Percentiles rank a stretch among this genome's conserved stretches.
phyloP scores from a whole-genome alignment of 2,888 invertebrate genomes.

The Lucinisca nassula region DNA sequence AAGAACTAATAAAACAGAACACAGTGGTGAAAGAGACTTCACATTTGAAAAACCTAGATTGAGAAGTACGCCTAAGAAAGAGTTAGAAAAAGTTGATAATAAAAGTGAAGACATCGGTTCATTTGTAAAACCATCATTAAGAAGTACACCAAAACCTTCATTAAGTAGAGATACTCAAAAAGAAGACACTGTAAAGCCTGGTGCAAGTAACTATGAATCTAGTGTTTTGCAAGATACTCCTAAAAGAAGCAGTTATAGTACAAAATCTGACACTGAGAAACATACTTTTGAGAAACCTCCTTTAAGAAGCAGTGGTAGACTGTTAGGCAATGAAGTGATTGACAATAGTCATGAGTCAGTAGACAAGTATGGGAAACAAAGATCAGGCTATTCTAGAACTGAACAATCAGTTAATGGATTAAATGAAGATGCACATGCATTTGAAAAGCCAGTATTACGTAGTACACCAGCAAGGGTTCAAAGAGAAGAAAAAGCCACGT shows the following conservation, averaged over 20 bases:
- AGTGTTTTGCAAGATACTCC: neutral
- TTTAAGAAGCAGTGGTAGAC: constrained; percentile 35
- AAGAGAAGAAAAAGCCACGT: neutral
- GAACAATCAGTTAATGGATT: constrained; percentile 20
- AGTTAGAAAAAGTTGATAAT: constrained; percentile 19
- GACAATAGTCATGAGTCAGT: neutral
- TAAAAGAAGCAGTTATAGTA: neutral
- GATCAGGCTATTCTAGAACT: neutral
- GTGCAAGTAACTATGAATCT: neutral
- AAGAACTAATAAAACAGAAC: neutral
- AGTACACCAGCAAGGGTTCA: constrained; percentile 24
- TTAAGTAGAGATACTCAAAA: neutral
- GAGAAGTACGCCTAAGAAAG: constrained; percentile 52
- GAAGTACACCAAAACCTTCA: constrained; percentile 57
- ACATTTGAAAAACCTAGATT: constrained; percentile 29
- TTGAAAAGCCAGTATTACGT: constrained; percentile 65
- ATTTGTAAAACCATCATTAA: constrained; percentile 55
- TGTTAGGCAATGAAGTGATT: constrained; percentile 2
- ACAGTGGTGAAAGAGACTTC: constrained; percentile 1
- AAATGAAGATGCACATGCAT: constrained; percentile 44
- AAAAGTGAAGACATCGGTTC: constrained; percentile 42
- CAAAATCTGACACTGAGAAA: neutral
- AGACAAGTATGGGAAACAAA: neutral
- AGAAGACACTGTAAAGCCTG: neutral
- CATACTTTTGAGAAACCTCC: constrained; percentile 70